Evolutionary conservation across 2,113 vertebrate genomes (phyloP), one percentile per base, ranked within the genome.

Genomic region (Sceloporus undulatus): DNA sequence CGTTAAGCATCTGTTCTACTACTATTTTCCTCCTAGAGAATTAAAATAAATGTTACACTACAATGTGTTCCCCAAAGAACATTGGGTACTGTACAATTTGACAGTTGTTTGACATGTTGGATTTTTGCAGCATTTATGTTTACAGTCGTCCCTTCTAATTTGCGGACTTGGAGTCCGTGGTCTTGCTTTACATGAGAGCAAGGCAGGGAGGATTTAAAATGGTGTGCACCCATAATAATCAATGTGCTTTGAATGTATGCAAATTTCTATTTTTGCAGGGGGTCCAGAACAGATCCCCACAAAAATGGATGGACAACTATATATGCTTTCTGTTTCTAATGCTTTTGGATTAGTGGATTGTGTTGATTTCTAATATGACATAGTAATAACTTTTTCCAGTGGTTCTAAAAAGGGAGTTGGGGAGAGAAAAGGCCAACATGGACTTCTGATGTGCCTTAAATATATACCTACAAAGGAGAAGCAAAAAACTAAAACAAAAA

Each of bases 41-140:
- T 76, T 87, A 70, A 4, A 87, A 65, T 88, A 86, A 88, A 52
- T 79, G 89, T 34, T 59, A 71, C 11, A 11, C n/a, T 52, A 76
- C 52, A 29, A 48, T 23, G 34, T 73, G 9, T 40, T 34, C 34
- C 7, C 27, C 59, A 34, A 70, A 83, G 21, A 0, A 79, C 9
- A 9, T 77, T 9, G 79, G 52, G 70, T 79, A n/a, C 54, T 79
- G 62, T 70, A 80, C 11, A 48, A 59, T 71, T 89, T 82, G 2
- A 16, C 87, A 89, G 4, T 79, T 92, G 56, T n/a, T 14, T 92
- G 66, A 62, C 85, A 42, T 89, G 71, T 9, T 79, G 87, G 87
- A 54, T 38, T 62, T 18, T 34, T 91, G 70, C 65, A 75, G 9
- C 90, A 84, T 14, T 62, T n/a, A 56, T n/a, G 85, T 8, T 5